These are phyloP conservation scores for Pseudochaenichthys georgianus DNA, from an alignment of 2,797 vertebrate genomes.

Conservation along the genomic window DNA sequence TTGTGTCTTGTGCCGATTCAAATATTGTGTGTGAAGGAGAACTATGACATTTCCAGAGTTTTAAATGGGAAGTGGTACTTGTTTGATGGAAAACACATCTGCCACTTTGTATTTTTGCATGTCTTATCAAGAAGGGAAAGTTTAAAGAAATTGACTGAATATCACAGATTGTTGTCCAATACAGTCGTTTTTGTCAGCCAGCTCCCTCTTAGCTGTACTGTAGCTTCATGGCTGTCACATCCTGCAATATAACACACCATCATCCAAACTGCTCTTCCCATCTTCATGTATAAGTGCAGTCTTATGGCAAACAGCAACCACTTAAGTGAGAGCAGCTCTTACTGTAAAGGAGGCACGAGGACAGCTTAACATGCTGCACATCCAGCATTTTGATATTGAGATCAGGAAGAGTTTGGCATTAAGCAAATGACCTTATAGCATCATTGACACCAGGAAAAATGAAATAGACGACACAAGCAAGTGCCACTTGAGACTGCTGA, in stretches of 20 bases:
- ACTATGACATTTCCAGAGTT: background rate
- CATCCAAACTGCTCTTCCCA: conserved; percentile 9
- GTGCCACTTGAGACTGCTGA: conserved; percentile 66
- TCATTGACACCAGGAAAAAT: conserved; percentile 50
- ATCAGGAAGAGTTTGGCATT: conserved; percentile 43
- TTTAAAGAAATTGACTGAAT: background rate
- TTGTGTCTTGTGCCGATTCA: background rate
- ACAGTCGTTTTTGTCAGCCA: background rate
- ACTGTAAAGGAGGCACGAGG: conserved; percentile 19
- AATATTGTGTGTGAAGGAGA: background rate
- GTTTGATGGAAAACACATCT: background rate
- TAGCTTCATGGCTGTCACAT: background rate
- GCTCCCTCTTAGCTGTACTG: background rate
- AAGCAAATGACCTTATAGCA: conserved; percentile 48
- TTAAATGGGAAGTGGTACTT: background rate
- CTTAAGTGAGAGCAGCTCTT: conserved; percentile 48
- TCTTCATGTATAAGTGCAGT: conserved; percentile 16
- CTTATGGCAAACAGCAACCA: conserved; percentile 23
- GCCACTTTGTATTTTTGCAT: background rate
- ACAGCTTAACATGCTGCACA: conserved; percentile 41
- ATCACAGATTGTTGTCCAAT: background rate
- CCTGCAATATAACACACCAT: background rate
- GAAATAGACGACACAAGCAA: conserved; percentile 46
- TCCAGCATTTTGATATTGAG: conserved; percentile 45
- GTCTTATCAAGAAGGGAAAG: background rate